Conservation (phyloP, 2,888 invertebrate genomes). For the Drosophila diplacantha region DNA sequence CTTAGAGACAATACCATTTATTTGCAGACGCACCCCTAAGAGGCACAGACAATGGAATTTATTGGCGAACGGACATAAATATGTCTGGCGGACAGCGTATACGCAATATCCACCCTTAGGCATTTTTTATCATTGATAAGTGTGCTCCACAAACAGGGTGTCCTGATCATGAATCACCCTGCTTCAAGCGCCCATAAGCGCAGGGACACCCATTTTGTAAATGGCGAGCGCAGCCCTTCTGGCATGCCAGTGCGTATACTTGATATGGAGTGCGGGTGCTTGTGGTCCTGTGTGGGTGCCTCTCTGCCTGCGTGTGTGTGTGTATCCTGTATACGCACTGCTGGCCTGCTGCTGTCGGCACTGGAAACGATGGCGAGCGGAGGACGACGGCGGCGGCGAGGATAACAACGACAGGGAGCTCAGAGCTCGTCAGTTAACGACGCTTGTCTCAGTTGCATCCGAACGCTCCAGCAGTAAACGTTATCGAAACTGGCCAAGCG, state of each 20-base stretch:
- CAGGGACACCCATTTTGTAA: conserved; percentile 37
- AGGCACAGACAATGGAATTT: conserved; percentile 32
- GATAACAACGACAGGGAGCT: conserved; percentile 47
- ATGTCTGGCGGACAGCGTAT: conserved; percentile 43
- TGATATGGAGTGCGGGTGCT: conserved; percentile 36
- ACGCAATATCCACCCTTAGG: conserved; percentile 65
- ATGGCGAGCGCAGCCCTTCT: conserved; percentile 43
- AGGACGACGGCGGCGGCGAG: conserved; percentile 49
- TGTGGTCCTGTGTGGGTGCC: conserved; percentile 14
- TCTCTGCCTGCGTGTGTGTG: conserved; percentile 6
- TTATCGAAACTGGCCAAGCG: conserved; percentile 60
- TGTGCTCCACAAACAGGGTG: conserved; percentile 60
- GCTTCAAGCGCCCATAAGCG: conserved; percentile 2
- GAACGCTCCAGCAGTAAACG: conserved; percentile 72
- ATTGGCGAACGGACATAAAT: conserved; percentile 40
- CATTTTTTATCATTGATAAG: conserved; percentile 67
- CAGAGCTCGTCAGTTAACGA: conserved; percentile 67
- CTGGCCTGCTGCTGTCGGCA: conserved; percentile 38
- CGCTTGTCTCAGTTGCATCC: conserved; percentile 74
- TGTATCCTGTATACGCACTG: conserved; percentile 50
- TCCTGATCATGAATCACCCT: background rate
- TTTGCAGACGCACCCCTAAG: conserved; percentile 14
- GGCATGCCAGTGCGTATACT: conserved; percentile 57
- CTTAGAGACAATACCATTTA: conserved; percentile 5
- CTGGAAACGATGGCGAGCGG: conserved; percentile 30